A percentile compares a stretch with the other conserved stretches of the same genome.
Evolutionary conservation across 2,797 vertebrate species (phyloP).

Genomic region (Liparis tanakae): DNA sequence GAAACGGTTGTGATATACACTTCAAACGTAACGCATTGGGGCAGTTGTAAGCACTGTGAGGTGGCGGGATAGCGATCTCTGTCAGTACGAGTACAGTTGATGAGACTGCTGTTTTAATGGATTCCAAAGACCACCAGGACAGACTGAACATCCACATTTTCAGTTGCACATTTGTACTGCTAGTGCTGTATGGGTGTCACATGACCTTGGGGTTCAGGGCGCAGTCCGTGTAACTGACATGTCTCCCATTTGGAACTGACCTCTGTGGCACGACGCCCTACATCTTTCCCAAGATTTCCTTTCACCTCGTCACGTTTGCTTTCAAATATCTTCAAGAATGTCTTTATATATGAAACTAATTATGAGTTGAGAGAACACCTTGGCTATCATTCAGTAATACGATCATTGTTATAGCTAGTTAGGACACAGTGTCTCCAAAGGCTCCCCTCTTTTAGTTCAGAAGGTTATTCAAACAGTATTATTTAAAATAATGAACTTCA

Average conservation of each 20-base stretch:
- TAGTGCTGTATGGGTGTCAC: neutral
- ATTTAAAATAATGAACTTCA: neutral
- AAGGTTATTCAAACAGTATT: neutral
- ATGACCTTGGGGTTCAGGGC: neutral
- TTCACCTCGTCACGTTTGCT: neutral
- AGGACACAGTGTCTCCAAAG: neutral
- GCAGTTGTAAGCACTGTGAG: neutral
- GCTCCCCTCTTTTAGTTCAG: neutral
- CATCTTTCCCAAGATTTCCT: neutral
- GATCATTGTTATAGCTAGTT: neutral
- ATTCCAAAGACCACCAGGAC: neutral
- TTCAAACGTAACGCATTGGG: neutral
- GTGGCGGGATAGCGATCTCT: conserved; percentile 1
- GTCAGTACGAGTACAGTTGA: neutral
- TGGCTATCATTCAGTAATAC: neutral
- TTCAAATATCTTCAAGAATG: neutral
- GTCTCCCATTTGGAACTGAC: too few species aligned
- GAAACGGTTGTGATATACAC: neutral
- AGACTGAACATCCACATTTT: neutral
- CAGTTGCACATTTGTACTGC: neutral
- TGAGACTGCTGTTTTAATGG: conserved; percentile 11
- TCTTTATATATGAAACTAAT: neutral
- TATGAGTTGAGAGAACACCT: neutral
- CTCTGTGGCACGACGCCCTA: neutral
- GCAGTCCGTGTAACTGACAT: neutral